Conservation (phyloP, 2,797 vertebrate genomes). For the Pseudochromis fuscus region DNA sequence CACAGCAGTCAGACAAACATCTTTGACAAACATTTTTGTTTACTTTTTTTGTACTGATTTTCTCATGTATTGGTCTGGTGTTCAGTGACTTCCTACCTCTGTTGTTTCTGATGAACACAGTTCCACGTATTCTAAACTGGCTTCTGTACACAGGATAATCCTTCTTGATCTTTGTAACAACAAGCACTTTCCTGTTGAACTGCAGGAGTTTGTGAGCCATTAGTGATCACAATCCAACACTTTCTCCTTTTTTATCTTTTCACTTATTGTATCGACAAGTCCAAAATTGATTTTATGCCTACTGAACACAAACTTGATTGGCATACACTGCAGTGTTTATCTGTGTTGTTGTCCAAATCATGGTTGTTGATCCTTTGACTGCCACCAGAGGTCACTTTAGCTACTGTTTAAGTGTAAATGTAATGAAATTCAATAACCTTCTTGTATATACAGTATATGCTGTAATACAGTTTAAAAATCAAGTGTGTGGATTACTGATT, state of each 20-base stretch:
- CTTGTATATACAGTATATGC: neutral
- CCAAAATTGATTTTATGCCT: neutral
- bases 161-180: neutral
- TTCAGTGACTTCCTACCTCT: too few relatives aligned
- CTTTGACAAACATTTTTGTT: too few relatives aligned
- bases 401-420: neutral
- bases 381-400: conserved; percentile 23
- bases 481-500: neutral
- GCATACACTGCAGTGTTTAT: too few relatives aligned
- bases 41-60: too few relatives aligned
- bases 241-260: neutral
- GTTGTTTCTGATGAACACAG: neutral
- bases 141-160: neutral
- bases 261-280: neutral
- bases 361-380: neutral
- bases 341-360: neutral
- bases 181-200: neutral
- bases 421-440: neutral
- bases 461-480: neutral
- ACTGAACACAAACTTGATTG: neutral
- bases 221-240: neutral
- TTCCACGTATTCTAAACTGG: neutral
- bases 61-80: neutral
- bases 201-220: neutral
- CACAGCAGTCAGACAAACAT: neutral